Evolutionary conservation across 53 echinoderm and acorn worm genomes (phyloP), one percentile per base, ranked within the genome.

Genomic region (Stichopus horrens): DNA sequence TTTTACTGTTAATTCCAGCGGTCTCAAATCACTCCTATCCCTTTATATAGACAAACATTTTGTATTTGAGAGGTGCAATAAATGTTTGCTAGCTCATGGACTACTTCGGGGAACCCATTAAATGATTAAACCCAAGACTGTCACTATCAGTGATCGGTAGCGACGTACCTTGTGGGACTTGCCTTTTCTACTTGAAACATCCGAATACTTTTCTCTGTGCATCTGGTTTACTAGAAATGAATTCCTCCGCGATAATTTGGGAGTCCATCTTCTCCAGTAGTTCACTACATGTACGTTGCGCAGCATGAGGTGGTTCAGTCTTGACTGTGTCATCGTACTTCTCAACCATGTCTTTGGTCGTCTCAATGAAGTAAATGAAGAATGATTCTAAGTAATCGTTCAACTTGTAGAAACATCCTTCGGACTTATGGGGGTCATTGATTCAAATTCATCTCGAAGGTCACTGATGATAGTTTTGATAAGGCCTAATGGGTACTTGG

Each of bases 261-360:
- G 75, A 75, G 23, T 20, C 75, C 75, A 75, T 79, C 79, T 79
- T 79, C 79, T 79, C 79, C 79, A 79, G 79, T 79, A 79, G 79
- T 3, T 79, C 79, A 54, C 79, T 79, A 54, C 21, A 7, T 8
- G 16, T 75, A 75, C 75, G 4, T 23, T 21, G 75, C 75, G 4
- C 20, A 23, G 75, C 21, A 23, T 75, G 75, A 23, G 21, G 23
- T 75, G 75, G 75, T 75, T 75, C 3, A 75, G 75, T 23, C 75
- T 75, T 75, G 75, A 75, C 4, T 75, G 75, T 20, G 75, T 21
- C 75, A 75, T 75, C 75, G 75, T 75, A 4, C 75, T 75, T 23
- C 75, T 75, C 75, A 75, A 75, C 13, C 75, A 75, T 23, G 75
- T 75, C 75, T 75, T 75, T 75, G 4, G 75, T 75, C 75, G 75